Conservation (phyloP, 2,113 vertebrate species). For the Podocnemis expansa region DNA sequence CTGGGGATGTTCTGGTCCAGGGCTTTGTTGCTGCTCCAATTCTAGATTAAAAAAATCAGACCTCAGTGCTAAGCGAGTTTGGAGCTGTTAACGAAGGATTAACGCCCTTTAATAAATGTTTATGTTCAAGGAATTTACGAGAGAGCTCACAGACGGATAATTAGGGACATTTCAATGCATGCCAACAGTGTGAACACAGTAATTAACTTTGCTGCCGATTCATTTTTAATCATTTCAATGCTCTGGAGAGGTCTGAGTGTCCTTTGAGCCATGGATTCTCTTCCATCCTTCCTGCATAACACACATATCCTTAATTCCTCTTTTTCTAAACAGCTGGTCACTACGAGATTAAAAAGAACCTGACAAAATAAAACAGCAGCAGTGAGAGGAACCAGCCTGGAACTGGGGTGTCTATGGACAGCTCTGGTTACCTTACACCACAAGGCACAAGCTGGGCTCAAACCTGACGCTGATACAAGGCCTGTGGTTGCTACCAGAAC, state of each 20-base stretch:
- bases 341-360: neutral
- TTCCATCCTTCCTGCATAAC: neutral
- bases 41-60: neutral
- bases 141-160: conserved; percentile 48
- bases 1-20: neutral
- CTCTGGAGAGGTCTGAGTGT: conserved; percentile 42
- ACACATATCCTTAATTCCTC: fast-evolving
- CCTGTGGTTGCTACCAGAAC: neutral
- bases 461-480: neutral
- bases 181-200: conserved; percentile 50
- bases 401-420: neutral
- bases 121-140: conserved; percentile 57
- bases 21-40: neutral
- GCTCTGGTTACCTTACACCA: neutral
- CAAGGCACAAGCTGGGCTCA: neutral
- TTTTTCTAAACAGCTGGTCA: fast-evolving
- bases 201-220: conserved; percentile 71
- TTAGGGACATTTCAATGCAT: conserved; percentile 66
- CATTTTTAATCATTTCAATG: conserved; percentile 65
- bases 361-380: neutral
- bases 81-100: conserved; percentile 7
- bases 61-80: fast-evolving
- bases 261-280: conserved; percentile 56
- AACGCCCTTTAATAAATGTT: conserved; percentile 50
- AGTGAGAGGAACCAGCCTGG: too few relatives aligned